A percentile compares a stretch with the other conserved stretches of the same genome.
phyloP scores from a whole-genome alignment of 2,113 vertebrate species.

The Megaleporinus macrocephalus region DNA sequence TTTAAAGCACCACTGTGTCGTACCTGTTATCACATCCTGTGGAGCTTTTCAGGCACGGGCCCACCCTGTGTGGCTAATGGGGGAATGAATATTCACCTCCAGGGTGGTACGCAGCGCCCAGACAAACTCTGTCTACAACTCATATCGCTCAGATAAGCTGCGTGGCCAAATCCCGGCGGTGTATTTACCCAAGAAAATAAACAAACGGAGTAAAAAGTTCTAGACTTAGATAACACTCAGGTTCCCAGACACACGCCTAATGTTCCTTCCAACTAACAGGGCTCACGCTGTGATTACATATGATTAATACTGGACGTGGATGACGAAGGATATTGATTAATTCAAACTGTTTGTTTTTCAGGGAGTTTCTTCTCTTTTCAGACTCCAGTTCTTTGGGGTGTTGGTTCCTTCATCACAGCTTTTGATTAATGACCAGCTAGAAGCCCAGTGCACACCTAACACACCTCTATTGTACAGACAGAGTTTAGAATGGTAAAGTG shows the following conservation, averaged over 20 bases:
- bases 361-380: constrained; percentile 18
- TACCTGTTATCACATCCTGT: constrained; percentile 9
- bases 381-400: not conserved
- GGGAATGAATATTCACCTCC: constrained; percentile 3
- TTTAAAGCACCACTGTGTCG: not conserved
- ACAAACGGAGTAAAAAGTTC: not conserved
- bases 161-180: not conserved
- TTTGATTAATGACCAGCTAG: not conserved
- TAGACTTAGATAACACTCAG: not conserved
- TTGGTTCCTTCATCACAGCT: not conserved
- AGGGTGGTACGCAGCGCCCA: constrained; percentile 23
- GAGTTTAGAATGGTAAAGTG: too few relatives aligned
- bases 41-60: not conserved
- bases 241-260: not conserved
- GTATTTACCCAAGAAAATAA: constrained; percentile 19
- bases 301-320: constrained; percentile 14
- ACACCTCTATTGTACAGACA: not conserved
- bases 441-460: not conserved
- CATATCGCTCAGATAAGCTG: constrained; percentile 20
- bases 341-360: constrained; percentile 25
- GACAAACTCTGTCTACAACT: not conserved
- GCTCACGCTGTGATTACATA: not conserved
- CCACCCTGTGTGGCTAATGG: not conserved
- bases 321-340: constrained; percentile 4
- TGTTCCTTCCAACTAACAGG: not conserved